Evolutionary conservation across 2,113 vertebrate species (phyloP).

Genomic region (Dunckerocampus dactyliophorus): DNA sequence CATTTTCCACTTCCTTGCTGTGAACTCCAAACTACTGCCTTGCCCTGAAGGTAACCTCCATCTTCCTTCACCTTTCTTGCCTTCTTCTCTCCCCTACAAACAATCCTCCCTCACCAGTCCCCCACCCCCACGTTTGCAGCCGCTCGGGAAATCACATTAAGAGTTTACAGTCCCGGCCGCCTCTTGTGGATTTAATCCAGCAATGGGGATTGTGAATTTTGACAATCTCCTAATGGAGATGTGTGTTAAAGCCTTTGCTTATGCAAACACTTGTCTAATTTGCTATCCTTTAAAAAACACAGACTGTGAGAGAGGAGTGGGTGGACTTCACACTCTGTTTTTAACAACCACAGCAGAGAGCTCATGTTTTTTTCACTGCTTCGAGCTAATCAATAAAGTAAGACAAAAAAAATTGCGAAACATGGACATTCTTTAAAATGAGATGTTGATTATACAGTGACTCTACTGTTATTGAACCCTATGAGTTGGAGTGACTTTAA

Average conservation of each 20-base stretch:
- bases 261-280: slow-evolving; percentile 39
- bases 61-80: not conserved
- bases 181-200: slow-evolving; percentile 61
- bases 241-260: slow-evolving; percentile 50
- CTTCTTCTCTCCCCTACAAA: slow-evolving; percentile 19
- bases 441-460: too few species aligned
- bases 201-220: slow-evolving; percentile 63
- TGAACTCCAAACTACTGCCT: slow-evolving; percentile 22
- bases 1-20: slow-evolving; percentile 7
- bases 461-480: too few species aligned
- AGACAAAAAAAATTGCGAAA: too few species aligned
- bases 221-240: slow-evolving; percentile 72
- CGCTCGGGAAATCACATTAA: slow-evolving; percentile 72
- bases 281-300: slow-evolving; percentile 19
- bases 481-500: too few species aligned
- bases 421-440: too few species aligned
- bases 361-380: not conserved
- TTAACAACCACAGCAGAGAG: not conserved
- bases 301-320: not conserved
- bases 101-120: not conserved
- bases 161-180: slow-evolving; percentile 51
- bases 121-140: slow-evolving; percentile 13
- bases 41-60: slow-evolving; percentile 7
- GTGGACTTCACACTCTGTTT: not conserved
- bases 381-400: too few species aligned